Evolutionary conservation across 2,797 vertebrate genomes (phyloP).

Genomic region (Fratercula arctica): DNA sequence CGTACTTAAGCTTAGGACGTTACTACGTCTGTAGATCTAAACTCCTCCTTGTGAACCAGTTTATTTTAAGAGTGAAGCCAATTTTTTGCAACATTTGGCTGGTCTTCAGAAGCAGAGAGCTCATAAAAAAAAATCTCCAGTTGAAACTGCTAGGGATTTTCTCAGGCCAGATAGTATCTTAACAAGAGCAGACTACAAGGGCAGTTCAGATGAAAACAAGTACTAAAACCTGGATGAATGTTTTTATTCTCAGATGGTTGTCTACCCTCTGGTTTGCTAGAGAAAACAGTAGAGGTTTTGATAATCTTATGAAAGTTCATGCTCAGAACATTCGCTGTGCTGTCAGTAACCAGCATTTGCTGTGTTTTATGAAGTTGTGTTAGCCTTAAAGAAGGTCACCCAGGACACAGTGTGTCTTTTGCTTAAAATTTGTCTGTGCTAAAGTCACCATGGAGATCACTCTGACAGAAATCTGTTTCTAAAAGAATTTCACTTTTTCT

Average conservation of each 20-base stretch:
- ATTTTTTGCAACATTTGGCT: not conserved
- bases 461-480: not conserved
- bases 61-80: not conserved
- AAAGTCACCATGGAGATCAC: not conserved
- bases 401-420: not conserved
- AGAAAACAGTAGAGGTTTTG: slow-evolving; percentile 8
- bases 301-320: not conserved
- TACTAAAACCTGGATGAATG: not conserved
- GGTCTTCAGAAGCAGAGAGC: not conserved
- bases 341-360: not conserved
- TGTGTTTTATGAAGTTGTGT: not conserved
- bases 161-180: not conserved
- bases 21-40: not conserved
- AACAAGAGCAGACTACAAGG: not conserved
- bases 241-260: slow-evolving; percentile 45
- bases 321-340: not conserved
- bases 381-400: not conserved
- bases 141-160: not conserved
- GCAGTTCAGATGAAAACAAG: not conserved
- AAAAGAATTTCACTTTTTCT: not conserved
- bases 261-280: slow-evolving; percentile 7
- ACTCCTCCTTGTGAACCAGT: not conserved
- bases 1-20: not conserved
- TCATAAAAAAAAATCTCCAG: not conserved
- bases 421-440: not conserved